Evolutionary conservation across 92 coral and sea anemone species (phyloP), one percentile per base, ranked within the genome.

Genomic region (Paramuricea clavata): DNA sequence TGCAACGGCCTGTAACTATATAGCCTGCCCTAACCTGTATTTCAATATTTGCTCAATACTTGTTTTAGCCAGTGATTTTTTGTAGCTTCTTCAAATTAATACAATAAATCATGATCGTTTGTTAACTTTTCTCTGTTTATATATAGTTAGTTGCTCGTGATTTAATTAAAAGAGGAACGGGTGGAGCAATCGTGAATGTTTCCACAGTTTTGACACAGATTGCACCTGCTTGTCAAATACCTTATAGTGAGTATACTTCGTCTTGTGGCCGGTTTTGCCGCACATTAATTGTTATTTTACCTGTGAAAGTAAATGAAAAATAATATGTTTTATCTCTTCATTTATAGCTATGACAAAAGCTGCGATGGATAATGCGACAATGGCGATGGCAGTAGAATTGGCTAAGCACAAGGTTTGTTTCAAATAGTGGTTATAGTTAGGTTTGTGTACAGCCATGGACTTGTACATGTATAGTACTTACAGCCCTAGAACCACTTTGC

Each of bases 181-280:
- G 69, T 78, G 83, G 83, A 6, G 83, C 83, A 0, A 78, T 78
- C n/a, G 83, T 78, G 41, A 78, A 78, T 36, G 83, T 78, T 0
- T 78, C 83, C 4, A 49, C 83, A 23, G 62, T 78, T 54, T 22
- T 31, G 33, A 49, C 83, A 21, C 26, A 78, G 0, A 49, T 50
- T 54, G 49, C 17, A 22, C n/a, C 69, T 1, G 62, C 49, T 17
- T 36, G 32, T 16, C 39, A 31, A 28, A 49, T 60, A n/a, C 83
- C 83, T 54, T 78, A 78, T 57, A 60, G 83, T 78, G 62, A 52
- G 41, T 28, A 26, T 8, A n/a, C n/a, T n/a, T 28, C 21, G 68
- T 22, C 15, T 60, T 60, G 31, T 60, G 15, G 68, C n/a, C n/a
- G n/a, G n/a, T n/a, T n/a, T n/a, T n/a, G n/a, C n/a, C n/a, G n/a